Percentiles rank a stretch among this genome's conserved stretches.
phyloP scores from a whole-genome alignment of 2,797 vertebrate species.

The Phataginus tricuspis region DNA sequence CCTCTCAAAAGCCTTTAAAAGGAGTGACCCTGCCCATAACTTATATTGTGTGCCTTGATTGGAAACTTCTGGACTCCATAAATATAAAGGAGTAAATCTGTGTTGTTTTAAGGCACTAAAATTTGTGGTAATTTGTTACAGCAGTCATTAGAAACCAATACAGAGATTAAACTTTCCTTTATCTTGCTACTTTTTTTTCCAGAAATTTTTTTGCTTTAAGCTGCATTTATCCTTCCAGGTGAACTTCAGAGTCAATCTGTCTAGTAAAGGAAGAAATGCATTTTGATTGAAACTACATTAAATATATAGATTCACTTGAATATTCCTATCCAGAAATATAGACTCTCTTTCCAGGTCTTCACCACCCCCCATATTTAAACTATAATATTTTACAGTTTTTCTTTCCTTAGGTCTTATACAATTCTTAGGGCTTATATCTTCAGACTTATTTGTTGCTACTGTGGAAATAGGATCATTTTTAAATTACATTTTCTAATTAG shows the following conservation, averaged over 20 bases:
- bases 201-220: neutral
- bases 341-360: neutral
- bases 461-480: neutral
- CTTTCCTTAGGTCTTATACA: neutral
- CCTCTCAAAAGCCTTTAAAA: neutral
- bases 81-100: neutral
- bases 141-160: neutral
- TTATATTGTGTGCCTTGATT: neutral
- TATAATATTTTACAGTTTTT: conserved; percentile 1
- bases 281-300: neutral
- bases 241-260: conserved; percentile 23
- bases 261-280: neutral
- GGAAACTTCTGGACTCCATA: neutral
- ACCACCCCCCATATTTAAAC: neutral
- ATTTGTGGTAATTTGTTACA: neutral
- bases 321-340: neutral
- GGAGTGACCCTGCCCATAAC: neutral
- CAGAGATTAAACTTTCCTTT: neutral
- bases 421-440: neutral
- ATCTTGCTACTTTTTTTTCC: neutral
- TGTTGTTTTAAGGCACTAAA: neutral
- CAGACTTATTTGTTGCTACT: neutral
- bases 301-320: neutral
- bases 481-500: neutral
- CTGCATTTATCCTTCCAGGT: neutral